Conservation (phyloP, 2,888 invertebrate species). For the Hyposoter dolosus region DNA sequence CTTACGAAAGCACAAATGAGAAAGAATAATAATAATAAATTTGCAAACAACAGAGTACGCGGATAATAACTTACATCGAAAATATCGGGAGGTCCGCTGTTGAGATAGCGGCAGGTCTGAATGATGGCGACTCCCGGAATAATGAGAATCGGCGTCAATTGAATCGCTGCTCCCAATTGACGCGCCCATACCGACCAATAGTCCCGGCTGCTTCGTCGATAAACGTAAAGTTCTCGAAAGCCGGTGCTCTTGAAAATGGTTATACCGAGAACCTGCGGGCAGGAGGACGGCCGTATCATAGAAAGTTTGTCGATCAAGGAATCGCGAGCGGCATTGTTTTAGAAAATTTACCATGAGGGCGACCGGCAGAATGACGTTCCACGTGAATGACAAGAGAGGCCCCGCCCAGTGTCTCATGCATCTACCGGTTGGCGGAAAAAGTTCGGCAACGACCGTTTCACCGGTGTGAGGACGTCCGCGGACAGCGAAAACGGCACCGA, state of each 20-base stretch:
- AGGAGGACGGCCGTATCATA: too few species aligned
- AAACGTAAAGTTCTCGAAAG: constrained; percentile 89
- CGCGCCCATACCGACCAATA: constrained; percentile 94
- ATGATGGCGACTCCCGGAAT: constrained; percentile 91
- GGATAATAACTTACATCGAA: constrained; percentile 89
- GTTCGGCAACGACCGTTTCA: constrained; percentile 89
- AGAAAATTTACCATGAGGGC: constrained; percentile 88
- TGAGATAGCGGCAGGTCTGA: constrained; percentile 91
- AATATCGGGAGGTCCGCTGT: constrained; percentile 93
- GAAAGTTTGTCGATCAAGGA: too few species aligned
- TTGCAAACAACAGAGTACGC: background rate
- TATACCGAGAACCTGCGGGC: constrained; percentile 87
- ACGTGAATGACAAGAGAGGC: constrained; percentile 92
- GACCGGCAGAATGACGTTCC: constrained; percentile 95
- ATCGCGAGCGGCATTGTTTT: too few species aligned
- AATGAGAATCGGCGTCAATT: constrained; percentile 91
- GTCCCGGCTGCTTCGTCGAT: constrained; percentile 87
- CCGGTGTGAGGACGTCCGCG: constrained; percentile 95
- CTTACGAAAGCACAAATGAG: constrained; percentile 75
- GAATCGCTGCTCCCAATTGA: constrained; percentile 90
- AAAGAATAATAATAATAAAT: constrained; percentile 60
- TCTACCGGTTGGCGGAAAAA: constrained; percentile 86
- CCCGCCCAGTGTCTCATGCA: constrained; percentile 87
- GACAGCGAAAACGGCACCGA: constrained; percentile 94
- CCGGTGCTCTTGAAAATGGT: constrained; percentile 90